Evolutionary conservation across 2,888 invertebrate species (phyloP).

Genomic region (Oasisia sp.): DNA sequence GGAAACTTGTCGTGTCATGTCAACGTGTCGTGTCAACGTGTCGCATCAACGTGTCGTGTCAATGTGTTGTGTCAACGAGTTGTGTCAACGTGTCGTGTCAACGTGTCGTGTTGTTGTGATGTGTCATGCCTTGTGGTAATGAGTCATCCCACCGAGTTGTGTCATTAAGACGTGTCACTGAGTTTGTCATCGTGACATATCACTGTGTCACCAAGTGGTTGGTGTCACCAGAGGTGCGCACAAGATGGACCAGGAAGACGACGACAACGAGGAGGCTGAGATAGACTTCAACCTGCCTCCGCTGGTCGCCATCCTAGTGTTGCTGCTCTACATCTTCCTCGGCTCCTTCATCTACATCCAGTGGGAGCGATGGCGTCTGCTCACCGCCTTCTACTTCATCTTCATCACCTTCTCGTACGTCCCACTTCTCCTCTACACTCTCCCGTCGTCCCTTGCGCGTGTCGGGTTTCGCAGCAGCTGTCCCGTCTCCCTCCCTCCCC

Average conservation of each 20-base stretch:
- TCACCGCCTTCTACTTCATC: slow-evolving; percentile 95
- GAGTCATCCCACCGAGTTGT: too few species aligned
- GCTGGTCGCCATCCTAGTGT: slow-evolving; percentile 84
- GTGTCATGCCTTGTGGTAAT: too few species aligned
- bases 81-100: too few species aligned
- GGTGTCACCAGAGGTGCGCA: not conserved
- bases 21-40: too few species aligned
- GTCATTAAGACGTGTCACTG: too few species aligned
- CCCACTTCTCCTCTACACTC: not conserved
- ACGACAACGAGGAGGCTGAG: slow-evolving; percentile 19
- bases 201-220: not conserved
- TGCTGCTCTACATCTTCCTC: slow-evolving; percentile 85
- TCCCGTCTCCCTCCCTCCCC: not conserved
- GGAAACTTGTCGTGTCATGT: not conserved
- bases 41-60: too few species aligned
- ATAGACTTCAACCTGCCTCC: slow-evolving; percentile 94
- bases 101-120: too few species aligned
- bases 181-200: not conserved
- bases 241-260: not conserved
- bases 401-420: slow-evolving; percentile 82
- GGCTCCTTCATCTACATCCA: slow-evolving; percentile 80
- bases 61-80: too few species aligned
- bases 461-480: not conserved
- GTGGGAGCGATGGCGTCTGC: slow-evolving; percentile 82
- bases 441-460: not conserved